Evolutionary conservation across 2,113 vertebrate species (phyloP).

Genomic region (Pandion haliaetus): DNA sequence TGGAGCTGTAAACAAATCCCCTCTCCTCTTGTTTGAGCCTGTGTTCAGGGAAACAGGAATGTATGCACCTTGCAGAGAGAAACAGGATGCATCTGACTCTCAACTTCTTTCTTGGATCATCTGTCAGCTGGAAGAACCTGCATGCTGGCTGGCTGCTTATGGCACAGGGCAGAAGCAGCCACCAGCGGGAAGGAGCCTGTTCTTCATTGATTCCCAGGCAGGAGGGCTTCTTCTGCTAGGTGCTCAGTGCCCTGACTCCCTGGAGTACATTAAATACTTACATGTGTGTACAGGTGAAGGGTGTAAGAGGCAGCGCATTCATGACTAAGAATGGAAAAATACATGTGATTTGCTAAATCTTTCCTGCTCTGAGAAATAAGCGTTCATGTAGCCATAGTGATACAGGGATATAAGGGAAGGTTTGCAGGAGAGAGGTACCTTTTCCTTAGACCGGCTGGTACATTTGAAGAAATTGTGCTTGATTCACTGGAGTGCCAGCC

Average conservation of each 20-base stretch:
- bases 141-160: background rate
- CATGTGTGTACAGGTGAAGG: rapidly evolving
- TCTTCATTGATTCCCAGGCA: background rate
- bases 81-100: background rate
- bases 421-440: background rate
- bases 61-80: background rate
- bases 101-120: background rate
- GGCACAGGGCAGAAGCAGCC: background rate
- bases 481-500: background rate
- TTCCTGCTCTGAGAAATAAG: background rate
- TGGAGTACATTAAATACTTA: rapidly evolving
- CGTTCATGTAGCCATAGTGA: background rate
- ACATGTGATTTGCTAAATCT: background rate
- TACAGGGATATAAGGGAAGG: background rate
- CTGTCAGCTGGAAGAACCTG: background rate
- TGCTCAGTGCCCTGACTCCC: background rate
- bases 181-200: background rate
- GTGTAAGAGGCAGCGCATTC: background rate
- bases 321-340: background rate
- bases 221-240: background rate
- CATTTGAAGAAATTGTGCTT: background rate
- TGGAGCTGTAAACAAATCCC: background rate
- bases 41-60: background rate
- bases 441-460: background rate
- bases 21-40: background rate